These are phyloP conservation scores for Nomada flava DNA, from an alignment of 2,888 invertebrate genomes.

Conservation along the genomic window DNA sequence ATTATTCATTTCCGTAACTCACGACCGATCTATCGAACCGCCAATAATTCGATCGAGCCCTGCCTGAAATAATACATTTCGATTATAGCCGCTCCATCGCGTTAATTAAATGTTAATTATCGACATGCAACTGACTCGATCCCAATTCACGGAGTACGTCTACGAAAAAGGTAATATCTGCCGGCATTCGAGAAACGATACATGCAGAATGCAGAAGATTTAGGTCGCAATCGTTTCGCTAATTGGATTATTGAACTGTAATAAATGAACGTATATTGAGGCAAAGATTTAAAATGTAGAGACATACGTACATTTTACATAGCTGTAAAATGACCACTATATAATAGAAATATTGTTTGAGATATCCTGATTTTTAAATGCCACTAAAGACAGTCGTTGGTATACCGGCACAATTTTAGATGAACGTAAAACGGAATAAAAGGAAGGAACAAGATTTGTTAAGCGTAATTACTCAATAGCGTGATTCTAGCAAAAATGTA, in stretches of 20 bases:
- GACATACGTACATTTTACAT: too few species aligned
- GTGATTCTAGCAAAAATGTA: neutral
- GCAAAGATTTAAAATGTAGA: too few species aligned
- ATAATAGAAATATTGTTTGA: too few species aligned
- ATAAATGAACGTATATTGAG: too few species aligned
- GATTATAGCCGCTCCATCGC: neutral
- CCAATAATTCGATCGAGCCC: slow-evolving; percentile 1
- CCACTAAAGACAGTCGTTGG: too few species aligned
- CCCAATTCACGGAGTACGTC: neutral
- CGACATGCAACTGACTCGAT: neutral
- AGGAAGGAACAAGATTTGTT: neutral
- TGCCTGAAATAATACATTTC: slow-evolving; percentile 1
- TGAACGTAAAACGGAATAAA: neutral
- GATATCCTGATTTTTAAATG: too few species aligned
- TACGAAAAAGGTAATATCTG: neutral
- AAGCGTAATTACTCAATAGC: neutral
- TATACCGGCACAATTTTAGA: neutral
- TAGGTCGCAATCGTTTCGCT: neutral
- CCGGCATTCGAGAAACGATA: neutral
- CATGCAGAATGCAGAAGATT: neutral
- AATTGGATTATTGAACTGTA: neutral
- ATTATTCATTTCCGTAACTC: neutral
- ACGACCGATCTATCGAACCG: neutral
- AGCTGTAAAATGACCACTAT: too few species aligned
- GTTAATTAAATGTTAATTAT: slow-evolving; percentile 7